Evolutionary conservation across 2,888 invertebrate genomes (phyloP).

Genomic region (Fragum sueziense): DNA sequence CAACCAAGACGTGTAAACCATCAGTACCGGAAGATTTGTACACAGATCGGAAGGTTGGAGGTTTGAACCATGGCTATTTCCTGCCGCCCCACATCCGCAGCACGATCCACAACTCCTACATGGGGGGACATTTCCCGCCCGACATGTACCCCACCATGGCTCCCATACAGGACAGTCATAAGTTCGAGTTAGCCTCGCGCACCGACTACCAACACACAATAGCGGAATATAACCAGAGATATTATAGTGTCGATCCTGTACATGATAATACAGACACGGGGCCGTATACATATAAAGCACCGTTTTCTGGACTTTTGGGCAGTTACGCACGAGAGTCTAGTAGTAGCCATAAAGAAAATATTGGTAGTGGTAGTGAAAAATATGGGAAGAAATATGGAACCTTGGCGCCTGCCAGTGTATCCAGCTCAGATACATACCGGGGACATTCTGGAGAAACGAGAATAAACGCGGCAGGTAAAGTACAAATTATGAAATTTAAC

Average conservation of each 20-base stretch:
- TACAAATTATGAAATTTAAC: too few relatives aligned
- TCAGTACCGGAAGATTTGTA: background rate
- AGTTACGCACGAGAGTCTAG: conserved; percentile 38
- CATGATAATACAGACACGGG: background rate
- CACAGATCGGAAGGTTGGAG: background rate
- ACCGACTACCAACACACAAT: background rate
- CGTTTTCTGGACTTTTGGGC: conserved; percentile 40
- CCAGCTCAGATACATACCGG: background rate
- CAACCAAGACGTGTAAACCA: background rate
- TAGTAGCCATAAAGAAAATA: background rate
- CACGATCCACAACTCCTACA: conserved; percentile 6
- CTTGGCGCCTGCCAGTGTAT: background rate
- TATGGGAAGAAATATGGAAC: background rate
- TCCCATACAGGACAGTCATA: conserved; percentile 1
- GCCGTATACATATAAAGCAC: conserved; percentile 24
- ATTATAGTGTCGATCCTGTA: background rate
- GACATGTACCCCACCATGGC: conserved; percentile 8
- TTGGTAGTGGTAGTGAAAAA: background rate
- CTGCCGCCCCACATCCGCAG: conserved; percentile 6
- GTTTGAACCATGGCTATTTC: conserved; percentile 7
- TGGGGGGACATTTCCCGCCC: background rate
- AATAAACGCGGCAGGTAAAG: background rate
- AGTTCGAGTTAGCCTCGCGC: background rate
- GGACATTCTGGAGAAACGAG: background rate
- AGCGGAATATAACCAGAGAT: conserved; percentile 6